Conservation (phyloP, 2,888 invertebrate genomes). For the Pheosia gnoma region DNA sequence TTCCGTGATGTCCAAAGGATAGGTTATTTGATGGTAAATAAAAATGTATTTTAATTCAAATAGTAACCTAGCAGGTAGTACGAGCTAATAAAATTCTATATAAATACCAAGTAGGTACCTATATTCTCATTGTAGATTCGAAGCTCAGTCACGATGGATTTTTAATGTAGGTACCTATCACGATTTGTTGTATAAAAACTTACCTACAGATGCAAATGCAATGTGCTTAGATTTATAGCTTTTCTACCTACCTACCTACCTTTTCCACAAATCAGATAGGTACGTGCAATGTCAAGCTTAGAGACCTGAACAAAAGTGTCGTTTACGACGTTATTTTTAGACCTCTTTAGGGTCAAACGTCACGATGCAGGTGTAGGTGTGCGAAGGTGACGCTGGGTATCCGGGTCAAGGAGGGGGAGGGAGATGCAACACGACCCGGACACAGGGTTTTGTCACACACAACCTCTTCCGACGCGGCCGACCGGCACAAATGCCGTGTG, state of each 20-base stretch:
- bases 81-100: not conserved
- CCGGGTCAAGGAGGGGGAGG: conserved; percentile 20
- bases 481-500: conserved; percentile 57
- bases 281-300: not conserved
- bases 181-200: not conserved
- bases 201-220: no score
- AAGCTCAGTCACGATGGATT: not conserved
- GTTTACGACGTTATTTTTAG: conserved; percentile 30
- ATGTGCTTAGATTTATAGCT: no score
- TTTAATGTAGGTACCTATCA: not conserved
- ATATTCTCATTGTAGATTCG: not conserved
- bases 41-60: not conserved
- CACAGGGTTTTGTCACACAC: conserved; percentile 55
- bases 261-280: not conserved
- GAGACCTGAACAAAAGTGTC: conserved; percentile 15
- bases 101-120: not conserved
- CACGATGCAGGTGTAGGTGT: conserved; percentile 32
- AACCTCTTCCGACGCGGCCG: conserved; percentile 46
- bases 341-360: conserved; percentile 47
- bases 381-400: conserved; percentile 10
- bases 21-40: not conserved
- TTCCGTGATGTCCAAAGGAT: not conserved
- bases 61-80: not conserved
- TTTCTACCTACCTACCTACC: no score
- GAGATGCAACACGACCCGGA: conserved; percentile 54